Base-by-base conservation (phyloP, 2,888 invertebrate species). In the Gymnoscelis rufifasciata region DNA sequence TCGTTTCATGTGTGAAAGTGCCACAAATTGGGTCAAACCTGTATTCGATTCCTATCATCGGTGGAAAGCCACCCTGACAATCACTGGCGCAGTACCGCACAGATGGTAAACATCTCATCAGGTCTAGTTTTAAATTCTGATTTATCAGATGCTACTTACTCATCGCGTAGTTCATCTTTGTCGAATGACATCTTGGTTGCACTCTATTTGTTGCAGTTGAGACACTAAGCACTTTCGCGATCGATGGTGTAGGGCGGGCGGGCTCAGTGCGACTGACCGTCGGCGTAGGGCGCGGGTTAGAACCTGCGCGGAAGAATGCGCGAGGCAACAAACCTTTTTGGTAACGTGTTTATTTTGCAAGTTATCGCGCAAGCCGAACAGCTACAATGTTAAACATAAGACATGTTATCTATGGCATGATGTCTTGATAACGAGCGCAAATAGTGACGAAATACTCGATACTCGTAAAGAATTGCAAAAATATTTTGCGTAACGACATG, bases 101-200 rank as follows among this genome's bases (percentile, higher is more conserved):
- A 43, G 35, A 23, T 39, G 27, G 48, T 50, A 49, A 45, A 54
- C 54, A 52, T 38, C 40, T 40, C 23, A 12, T 26, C 12, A 43
- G 26, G 1, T 10, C 19, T 19, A 19, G 5, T 5, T 19, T 5
- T 19, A 19, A 19, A 3, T 19, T 19, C 19, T 19, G 5, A 19
- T 5, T 43, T 27, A 12, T 26, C 14, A 40, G 30, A 1, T 28
- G 11, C 38, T 81, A 92, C 93, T 93, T 79, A 93, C 93, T 93
- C 93, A 68, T 93, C 93, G 51, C 90, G 83, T 56, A 92, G 91
- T 68, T 93, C 93, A 61, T 93, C 93, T 53, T 91, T 91, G 60
- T 89, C 89, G 67, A 92, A 86, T 53, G 92, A 91, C 90, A 90
- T 90, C 44, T 56, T 73, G 57, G 56, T 33, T 60, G 56, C 31